phyloP scores from a whole-genome alignment of 2,797 vertebrate species.

The Spinus olivaceus region DNA sequence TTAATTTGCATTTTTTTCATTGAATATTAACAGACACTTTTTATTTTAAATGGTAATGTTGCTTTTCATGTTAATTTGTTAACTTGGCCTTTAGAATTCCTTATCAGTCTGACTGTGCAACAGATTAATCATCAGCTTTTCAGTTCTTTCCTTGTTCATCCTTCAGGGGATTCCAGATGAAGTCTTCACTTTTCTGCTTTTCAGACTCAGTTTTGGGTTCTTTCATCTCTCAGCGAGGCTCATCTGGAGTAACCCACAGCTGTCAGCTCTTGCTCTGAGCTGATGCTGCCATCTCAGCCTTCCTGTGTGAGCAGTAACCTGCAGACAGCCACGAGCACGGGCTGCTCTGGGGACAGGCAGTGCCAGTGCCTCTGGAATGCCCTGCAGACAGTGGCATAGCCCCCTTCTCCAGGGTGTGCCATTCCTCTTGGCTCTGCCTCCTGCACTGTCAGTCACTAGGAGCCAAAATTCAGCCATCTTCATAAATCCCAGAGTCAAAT shows the following conservation, averaged over 20 bases:
- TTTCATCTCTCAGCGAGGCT: background rate
- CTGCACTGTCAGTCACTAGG: background rate
- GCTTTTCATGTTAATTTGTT: background rate
- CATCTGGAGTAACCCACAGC: background rate
- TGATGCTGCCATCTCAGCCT: background rate
- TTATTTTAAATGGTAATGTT: background rate
- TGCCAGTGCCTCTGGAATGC: background rate
- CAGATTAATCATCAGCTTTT: background rate
- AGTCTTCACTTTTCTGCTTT: background rate
- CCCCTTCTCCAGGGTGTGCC: background rate
- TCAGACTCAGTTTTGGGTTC: background rate
- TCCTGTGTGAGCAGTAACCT: background rate
- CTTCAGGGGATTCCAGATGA: background rate
- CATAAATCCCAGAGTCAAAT: background rate
- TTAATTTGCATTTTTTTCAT: background rate
- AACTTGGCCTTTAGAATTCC: background rate
- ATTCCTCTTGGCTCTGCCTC: background rate
- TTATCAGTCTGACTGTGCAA: background rate
- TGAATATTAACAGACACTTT: background rate
- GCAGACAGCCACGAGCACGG: fast-evolving
- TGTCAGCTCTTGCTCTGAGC: background rate
- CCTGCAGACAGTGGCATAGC: background rate
- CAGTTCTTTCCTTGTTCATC: background rate
- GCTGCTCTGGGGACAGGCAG: background rate
- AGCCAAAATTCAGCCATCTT: background rate